Base-by-base conservation (phyloP, 2,797 vertebrate genomes). In the Poecilia gillii region DNA sequence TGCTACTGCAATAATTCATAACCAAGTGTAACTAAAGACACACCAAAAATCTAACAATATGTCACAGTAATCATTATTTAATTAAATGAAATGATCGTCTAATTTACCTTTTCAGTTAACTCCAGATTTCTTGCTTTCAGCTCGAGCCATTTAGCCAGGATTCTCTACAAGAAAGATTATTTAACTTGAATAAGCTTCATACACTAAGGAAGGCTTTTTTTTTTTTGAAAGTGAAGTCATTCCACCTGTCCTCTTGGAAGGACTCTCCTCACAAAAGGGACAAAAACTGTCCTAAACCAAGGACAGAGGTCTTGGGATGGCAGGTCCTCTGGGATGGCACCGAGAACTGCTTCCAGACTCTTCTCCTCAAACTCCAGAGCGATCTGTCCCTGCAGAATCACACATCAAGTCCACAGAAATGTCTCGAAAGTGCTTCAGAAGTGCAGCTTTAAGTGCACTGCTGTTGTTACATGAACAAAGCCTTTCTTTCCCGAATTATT, bases 61-160 rank as follows among this genome's bases (percentile, higher is more conserved):
- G 13, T 11, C 20, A 25, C 6, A 59, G 45, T 43, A 46, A 72
- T 7, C 16, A 46, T 28, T 46, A 46, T 46, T 72, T 28, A 28
- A 31, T 71, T 12, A 31, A 14, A 39, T 3, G 5, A 45, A 20
- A 3, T 0, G 3, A 2, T 47, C 47, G 14, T 36, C 73, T 11
- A 6, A 2, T 70, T 93, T 95, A 99, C 99, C 97, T 99, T 99
- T 88, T 99, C 98, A 23, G 96, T 99, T 84, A 99, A 87, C 91
- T 99, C 98, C 81, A 99, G 95, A 85, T 97, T 97, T 89, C 98
- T 96, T 36, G 97, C 96, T 74, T 96, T 94, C 87, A 97, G 96
- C 80, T 99, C 98, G 46, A 99, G 93, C 98, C 98, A 99, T 81
- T 95, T 97, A 9, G 97, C 97, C 85, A 99, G 87, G 81, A 95